Base-by-base conservation (phyloP, 2,113 vertebrate species). In the Pelecanus crispus region DNA sequence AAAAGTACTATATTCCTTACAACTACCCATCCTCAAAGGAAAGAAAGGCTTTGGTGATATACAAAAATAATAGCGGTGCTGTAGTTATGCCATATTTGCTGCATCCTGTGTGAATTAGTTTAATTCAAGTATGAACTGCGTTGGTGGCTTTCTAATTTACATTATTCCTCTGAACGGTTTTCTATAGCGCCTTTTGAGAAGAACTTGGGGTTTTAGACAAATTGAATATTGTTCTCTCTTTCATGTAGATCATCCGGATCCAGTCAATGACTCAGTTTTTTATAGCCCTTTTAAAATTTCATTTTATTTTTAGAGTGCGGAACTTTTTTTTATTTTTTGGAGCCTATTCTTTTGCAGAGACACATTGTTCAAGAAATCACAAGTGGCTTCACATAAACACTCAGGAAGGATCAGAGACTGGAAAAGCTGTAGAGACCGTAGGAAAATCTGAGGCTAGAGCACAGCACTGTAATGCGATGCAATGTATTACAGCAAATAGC, bases 11-110 rank as follows among this genome's bases (percentile, higher is more conserved):
- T 81, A 70, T 78, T 87, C 65, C 74, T 86, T 92, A 80, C 47
- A 92, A 92, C 96, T 93, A 74, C 50, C 75, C 62, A 2, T 84
- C 94, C 97, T 98, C 97, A 98, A 98, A 98, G 91, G 73, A 81
- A 90, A 59, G 75, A 95, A 83, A 79, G 31, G 55, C 88, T 97
- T 97, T 97, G 50, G 81, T 71, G 28, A 36, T 77, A 82, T 47
- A 52, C 68, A 94, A 92, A 82, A 88, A 53, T 28, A 56, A 36
- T 17, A 72, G 53, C 47, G 22, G 38, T 94, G 87, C 65, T 82
- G 42, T 68, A 80, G 62, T 63, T 72, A 70, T 38, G 50, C 74
- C 21, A 13, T 70, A 70, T 79, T 74, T 44, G 32, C 75, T 91
- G 53, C 73, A 95, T 95, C 66, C 56, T 82, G 20, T 91, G 45